Evolutionary conservation across 2,113 vertebrate species (phyloP).

Genomic region (Carassius gibelio): DNA sequence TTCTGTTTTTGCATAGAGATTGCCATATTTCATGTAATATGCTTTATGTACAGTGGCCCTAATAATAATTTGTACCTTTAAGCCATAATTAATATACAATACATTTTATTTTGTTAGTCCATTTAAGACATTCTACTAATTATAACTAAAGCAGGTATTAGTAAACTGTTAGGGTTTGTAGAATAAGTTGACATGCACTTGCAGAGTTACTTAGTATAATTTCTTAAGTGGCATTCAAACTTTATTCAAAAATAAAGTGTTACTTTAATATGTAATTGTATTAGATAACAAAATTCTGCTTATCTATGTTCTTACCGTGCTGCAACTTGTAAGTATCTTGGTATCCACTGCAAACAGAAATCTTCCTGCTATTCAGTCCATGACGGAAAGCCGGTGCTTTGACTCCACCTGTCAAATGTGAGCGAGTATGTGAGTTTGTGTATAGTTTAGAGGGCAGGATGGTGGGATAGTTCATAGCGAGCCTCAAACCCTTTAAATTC

Average conservation of each 20-base stretch:
- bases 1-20: background rate
- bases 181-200: no score
- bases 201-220: no score
- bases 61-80: background rate
- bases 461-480: slow-evolving; percentile 90
- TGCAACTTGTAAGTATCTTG: slow-evolving; percentile 77
- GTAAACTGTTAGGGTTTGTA: no score
- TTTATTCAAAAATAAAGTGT: no score
- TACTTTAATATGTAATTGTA: background rate
- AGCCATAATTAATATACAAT: background rate
- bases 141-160: no score
- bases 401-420: slow-evolving; percentile 58
- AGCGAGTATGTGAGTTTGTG: slow-evolving; percentile 61
- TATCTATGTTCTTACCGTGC: slow-evolving; percentile 62
- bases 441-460: slow-evolving; percentile 82
- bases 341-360: slow-evolving; percentile 64
- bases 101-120: no score
- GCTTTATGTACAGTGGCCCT: background rate
- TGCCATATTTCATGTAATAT: background rate
- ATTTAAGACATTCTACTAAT: no score
- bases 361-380: slow-evolving; percentile 57
- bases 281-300: background rate
- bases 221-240: no score
- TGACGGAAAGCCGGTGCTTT: slow-evolving; percentile 62
- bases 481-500: slow-evolving; percentile 58